Evolutionary conservation across 1,140 invertebrate species (phyloP).

Genomic region (Ceratitis capitata): DNA sequence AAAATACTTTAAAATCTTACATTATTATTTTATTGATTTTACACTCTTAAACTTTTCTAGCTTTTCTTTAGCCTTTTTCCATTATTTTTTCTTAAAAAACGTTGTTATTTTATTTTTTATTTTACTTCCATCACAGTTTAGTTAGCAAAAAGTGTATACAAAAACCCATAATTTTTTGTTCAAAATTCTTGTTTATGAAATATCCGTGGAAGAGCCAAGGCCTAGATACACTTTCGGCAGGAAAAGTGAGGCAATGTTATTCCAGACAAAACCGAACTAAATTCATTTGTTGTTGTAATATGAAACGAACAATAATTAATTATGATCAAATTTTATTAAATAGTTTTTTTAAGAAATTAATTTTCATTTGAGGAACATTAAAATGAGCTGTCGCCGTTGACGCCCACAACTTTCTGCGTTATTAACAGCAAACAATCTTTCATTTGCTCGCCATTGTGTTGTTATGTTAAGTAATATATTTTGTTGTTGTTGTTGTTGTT

Average conservation of each 20-base stretch:
- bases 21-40: not conserved
- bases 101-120: no score
- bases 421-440: not conserved
- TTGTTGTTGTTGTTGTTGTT: not conserved
- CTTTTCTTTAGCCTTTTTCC: no score
- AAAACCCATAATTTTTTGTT: no score
- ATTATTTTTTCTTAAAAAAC: no score
- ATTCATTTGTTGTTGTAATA: not conserved
- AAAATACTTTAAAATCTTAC: not conserved
- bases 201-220: not conserved
- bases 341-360: no score
- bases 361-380: not conserved
- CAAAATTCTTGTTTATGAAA: not conserved
- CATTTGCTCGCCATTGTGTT: not conserved
- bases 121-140: no score
- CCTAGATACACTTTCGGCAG: no score
- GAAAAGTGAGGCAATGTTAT: no score
- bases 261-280: no score
- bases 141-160: no score
- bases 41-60: not conserved
- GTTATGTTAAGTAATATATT: not conserved
- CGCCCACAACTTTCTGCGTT: not conserved
- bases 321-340: no score
- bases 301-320: not conserved
- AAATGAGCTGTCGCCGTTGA: not conserved